A percentile compares a stretch with the other conserved stretches of the same genome.
Evolutionary conservation across 2,888 invertebrate species (phyloP).

Genomic region (Miltochrista miniata): DNA sequence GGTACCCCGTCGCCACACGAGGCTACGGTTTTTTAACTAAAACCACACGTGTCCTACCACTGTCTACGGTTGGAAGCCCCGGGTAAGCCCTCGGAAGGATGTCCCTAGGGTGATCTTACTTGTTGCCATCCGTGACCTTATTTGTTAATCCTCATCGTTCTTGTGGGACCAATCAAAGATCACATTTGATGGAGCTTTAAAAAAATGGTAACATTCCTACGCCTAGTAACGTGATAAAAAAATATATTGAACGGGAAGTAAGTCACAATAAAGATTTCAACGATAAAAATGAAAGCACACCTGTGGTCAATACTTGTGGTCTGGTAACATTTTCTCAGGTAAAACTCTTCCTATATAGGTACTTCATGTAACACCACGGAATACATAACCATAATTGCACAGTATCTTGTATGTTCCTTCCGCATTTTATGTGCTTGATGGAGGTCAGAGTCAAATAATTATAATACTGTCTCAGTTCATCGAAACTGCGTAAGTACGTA

Average conservation of each 20-base stretch:
- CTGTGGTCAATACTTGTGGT: slow-evolving; percentile 29
- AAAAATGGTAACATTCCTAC: too few species aligned
- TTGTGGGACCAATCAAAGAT: too few species aligned
- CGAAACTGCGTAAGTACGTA: neutral
- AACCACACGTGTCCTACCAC: too few species aligned
- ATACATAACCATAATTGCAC: neutral
- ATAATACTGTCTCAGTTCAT: neutral
- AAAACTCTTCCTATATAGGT: slow-evolving; percentile 23
- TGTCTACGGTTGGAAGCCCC: too few species aligned
- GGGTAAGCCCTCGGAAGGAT: too few species aligned
- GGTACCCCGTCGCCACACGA: too few species aligned
- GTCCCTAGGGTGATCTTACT: too few species aligned
- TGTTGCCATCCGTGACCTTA: too few species aligned
- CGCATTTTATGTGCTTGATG: neutral
- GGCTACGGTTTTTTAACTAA: too few species aligned
- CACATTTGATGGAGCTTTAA: too few species aligned
- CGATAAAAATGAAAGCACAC: slow-evolving; percentile 68
- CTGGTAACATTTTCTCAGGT: neutral
- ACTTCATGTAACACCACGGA: slow-evolving; percentile 10
- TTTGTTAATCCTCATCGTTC: too few species aligned
- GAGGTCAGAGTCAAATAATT: neutral
- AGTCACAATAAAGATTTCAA: slow-evolving; percentile 44
- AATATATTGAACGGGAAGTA: neutral
- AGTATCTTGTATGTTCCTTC: neutral
- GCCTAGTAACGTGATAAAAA: too few species aligned